phyloP scores from a whole-genome alignment of 2,797 vertebrate species.

The Rachycentron canadum region DNA sequence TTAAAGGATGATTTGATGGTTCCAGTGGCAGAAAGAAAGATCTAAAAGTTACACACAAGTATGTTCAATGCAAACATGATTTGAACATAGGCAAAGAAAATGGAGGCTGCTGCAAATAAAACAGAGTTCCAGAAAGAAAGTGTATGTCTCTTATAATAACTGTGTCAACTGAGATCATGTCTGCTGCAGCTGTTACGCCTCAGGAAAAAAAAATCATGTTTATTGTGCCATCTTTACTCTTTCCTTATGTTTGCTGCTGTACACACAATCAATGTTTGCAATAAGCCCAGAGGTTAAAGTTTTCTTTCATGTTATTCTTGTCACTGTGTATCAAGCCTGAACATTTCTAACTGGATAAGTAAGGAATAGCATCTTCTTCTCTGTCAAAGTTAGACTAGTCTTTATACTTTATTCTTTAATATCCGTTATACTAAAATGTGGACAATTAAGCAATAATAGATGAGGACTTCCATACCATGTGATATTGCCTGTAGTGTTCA shows the following conservation, averaged over 20 bases:
- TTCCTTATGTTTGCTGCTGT: slow-evolving; percentile 26
- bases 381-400: background rate
- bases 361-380: slow-evolving; percentile 16
- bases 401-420: slow-evolving; percentile 26
- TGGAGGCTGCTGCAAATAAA: slow-evolving; percentile 8
- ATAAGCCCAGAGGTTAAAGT: slow-evolving; percentile 27
- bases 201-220: slow-evolving; percentile 45
- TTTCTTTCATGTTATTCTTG: slow-evolving; percentile 43
- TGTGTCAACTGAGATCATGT: slow-evolving; percentile 30
- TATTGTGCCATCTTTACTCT: slow-evolving; percentile 7
- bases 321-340: slow-evolving; percentile 33
- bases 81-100: slow-evolving; percentile 12
- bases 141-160: slow-evolving; percentile 11
- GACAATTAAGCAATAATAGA: slow-evolving; percentile 15
- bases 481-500: slow-evolving; percentile 12
- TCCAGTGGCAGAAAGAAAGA: background rate
- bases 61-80: slow-evolving; percentile 1
- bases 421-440: slow-evolving; percentile 3
- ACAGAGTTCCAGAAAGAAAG: slow-evolving; percentile 19
- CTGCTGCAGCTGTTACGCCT: slow-evolving; percentile 71
- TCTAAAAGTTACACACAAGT: background rate
- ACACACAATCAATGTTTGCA: slow-evolving; percentile 37
- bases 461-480: slow-evolving; percentile 1
- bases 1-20: no score
- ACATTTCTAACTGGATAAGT: slow-evolving; percentile 29